Percentiles rank a stretch among this genome's conserved stretches.
Evolutionary conservation across 1,140 invertebrate species (phyloP).

Genomic region (Melitaea cinxia): DNA sequence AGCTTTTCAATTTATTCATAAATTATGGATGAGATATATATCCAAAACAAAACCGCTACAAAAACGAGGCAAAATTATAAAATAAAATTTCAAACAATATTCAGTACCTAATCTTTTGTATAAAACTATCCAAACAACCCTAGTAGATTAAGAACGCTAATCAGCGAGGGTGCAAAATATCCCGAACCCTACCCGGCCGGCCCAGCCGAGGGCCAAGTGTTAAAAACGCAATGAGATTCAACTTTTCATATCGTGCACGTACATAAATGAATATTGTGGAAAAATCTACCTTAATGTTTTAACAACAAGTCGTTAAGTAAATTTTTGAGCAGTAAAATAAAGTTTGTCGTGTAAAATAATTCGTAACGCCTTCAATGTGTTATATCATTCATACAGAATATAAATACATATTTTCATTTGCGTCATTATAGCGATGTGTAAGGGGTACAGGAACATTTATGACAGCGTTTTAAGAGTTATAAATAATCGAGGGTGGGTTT

Average conservation of each 20-base stretch:
- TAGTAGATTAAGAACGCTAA: conserved; percentile 78
- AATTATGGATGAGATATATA: too few relatives aligned
- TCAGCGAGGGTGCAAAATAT: conserved; percentile 75
- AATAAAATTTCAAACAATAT: background rate
- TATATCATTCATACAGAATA: conserved; percentile 75
- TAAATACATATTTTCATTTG: conserved; percentile 78
- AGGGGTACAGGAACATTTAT: conserved; percentile 62
- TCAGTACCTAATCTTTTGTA: conserved; percentile 25
- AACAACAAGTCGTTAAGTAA: conserved; percentile 5
- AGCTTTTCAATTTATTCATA: too few relatives aligned
- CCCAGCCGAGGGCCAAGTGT: conserved; percentile 65
- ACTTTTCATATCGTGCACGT: conserved; percentile 26
- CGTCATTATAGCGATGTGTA: conserved; percentile 56
- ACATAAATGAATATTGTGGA: conserved; percentile 10
- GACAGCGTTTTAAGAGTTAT: conserved; percentile 58
- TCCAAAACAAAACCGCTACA: too few relatives aligned
- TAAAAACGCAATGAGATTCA: conserved; percentile 78
- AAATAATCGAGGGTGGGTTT: conserved; percentile 40
- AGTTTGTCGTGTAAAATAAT: conserved; percentile 59
- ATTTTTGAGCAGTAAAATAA: conserved; percentile 15
- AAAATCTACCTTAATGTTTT: conserved; percentile 35
- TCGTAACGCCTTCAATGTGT: conserved; percentile 77
- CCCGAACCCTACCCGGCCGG: conserved; percentile 48
- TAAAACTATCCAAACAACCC: conserved; percentile 60
- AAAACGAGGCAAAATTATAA: background rate